These are phyloP conservation scores for Danio aesculapii DNA, from an alignment of 2,797 vertebrate genomes.

Conservation along the genomic window DNA sequence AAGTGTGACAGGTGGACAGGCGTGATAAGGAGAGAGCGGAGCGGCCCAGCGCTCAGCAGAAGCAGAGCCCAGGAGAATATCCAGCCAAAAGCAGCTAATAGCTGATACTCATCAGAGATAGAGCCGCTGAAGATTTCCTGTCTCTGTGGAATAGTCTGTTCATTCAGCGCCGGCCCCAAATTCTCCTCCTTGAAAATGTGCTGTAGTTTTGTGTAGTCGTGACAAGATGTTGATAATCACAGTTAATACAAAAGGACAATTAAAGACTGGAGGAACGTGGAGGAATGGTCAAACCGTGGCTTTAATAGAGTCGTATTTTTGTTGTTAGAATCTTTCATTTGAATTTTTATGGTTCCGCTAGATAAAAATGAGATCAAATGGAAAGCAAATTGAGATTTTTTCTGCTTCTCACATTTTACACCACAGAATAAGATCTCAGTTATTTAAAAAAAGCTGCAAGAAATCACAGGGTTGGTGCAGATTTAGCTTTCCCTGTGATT, in stretches of 20 bases:
- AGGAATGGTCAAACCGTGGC: background rate
- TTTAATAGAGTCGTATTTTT: too few relatives aligned
- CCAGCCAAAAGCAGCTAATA: conserved; percentile 68
- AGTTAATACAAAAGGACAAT: conserved; percentile 31
- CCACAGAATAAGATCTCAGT: background rate
- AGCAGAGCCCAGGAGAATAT: conserved; percentile 56
- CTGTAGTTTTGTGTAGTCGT: conserved; percentile 38
- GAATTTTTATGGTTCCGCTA: background rate
- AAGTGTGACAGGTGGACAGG: conserved; percentile 69
- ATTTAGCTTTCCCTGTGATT: background rate
- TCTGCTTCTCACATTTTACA: background rate
- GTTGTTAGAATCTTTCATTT: background rate
- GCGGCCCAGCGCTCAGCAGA: conserved; percentile 45
- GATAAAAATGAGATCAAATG: background rate
- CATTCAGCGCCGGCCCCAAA: conserved; percentile 49
- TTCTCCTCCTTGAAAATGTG: conserved; percentile 37
- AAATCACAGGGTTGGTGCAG: background rate
- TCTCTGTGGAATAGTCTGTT: conserved; percentile 54
- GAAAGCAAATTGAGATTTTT: background rate
- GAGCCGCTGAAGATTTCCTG: conserved; percentile 58
- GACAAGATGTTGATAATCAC: conserved; percentile 42
- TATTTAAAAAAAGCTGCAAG: background rate
- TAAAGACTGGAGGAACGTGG: conserved; percentile 18
- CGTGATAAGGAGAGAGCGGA: conserved; percentile 65
- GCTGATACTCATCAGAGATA: conserved; percentile 69